Percentiles rank a stretch among this genome's conserved stretches.
Evolutionary conservation across 2,797 vertebrate genomes (phyloP).

Genomic region (Dromococcyx pavoninus): DNA sequence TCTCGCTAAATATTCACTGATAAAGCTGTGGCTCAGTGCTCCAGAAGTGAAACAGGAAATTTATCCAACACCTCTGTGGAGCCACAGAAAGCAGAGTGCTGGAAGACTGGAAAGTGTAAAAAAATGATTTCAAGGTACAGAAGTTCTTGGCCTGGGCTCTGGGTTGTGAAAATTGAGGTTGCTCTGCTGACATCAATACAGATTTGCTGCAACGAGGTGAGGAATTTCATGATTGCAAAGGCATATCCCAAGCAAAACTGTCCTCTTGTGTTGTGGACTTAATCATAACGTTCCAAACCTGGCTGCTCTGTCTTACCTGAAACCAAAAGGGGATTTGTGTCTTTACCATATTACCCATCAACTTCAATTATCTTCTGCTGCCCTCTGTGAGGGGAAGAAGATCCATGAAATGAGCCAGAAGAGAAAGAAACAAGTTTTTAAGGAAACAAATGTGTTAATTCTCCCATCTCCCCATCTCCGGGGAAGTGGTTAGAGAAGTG

Average conservation of each 20-base stretch:
- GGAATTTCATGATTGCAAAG: not conserved
- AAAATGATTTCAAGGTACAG: not conserved
- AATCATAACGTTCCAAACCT: not conserved
- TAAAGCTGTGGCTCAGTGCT: not conserved
- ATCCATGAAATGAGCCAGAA: not conserved
- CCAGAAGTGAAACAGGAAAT: slow-evolving; percentile 9
- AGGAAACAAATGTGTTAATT: not conserved
- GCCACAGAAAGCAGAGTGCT: not conserved
- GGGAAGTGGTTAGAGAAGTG: not conserved
- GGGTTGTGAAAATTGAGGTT: slow-evolving; percentile 15
- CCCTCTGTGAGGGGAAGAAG: not conserved
- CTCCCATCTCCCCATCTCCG: not conserved
- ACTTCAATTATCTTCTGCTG: not conserved
- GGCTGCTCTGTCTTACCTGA: not conserved
- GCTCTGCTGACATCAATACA: not conserved
- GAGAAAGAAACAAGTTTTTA: not conserved
- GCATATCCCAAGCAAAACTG: not conserved
- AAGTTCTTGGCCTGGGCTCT: not conserved
- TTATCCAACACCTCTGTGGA: not conserved
- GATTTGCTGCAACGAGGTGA: not conserved
- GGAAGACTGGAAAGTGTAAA: not conserved
- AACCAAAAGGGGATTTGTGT: not conserved
- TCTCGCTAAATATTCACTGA: not conserved
- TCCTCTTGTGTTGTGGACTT: not conserved
- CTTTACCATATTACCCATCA: not conserved